Evolutionary conservation across 1,140 invertebrate species (phyloP).

Genomic region (Calephelis virginiensis): DNA sequence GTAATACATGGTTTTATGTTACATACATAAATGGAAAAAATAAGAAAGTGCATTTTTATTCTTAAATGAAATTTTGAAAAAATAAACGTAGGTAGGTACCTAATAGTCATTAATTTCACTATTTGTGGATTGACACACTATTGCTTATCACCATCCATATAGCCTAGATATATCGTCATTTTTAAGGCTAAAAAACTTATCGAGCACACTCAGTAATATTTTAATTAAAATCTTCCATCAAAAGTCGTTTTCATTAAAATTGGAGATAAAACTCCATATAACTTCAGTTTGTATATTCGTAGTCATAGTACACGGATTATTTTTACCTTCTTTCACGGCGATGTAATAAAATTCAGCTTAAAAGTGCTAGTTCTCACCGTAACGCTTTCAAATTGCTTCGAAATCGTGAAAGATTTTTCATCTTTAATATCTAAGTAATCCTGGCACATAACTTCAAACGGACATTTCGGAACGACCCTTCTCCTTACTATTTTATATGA

Average conservation of each 20-base stretch:
- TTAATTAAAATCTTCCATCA: too few species aligned
- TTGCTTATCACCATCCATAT: too few species aligned
- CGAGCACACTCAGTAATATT: too few species aligned
- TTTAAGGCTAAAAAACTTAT: too few species aligned
- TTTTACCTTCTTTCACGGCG: slow-evolving; percentile 70
- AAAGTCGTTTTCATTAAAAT: neutral
- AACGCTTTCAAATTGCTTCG: slow-evolving; percentile 16
- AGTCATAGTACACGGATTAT: slow-evolving; percentile 34
- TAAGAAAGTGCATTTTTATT: too few species aligned
- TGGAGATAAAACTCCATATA: neutral
- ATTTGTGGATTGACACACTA: too few species aligned
- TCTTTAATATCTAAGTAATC: slow-evolving; percentile 18
- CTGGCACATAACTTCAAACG: slow-evolving; percentile 6
- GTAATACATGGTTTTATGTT: too few species aligned
- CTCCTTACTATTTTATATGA: slow-evolving; percentile 14
- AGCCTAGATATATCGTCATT: too few species aligned
- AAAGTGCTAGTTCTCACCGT: slow-evolving; percentile 53
- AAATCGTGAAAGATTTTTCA: slow-evolving; percentile 17
- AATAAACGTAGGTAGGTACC: too few species aligned
- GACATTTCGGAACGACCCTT: neutral
- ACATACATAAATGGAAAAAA: too few species aligned
- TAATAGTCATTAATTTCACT: too few species aligned
- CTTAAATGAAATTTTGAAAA: too few species aligned
- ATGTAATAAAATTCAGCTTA: slow-evolving; percentile 77
- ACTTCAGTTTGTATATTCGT: neutral